Percentiles rank a stretch among this genome's conserved stretches.
Evolutionary conservation across 1,140 invertebrate species (phyloP).

Genomic region (Aphelenchoides besseyi): DNA sequence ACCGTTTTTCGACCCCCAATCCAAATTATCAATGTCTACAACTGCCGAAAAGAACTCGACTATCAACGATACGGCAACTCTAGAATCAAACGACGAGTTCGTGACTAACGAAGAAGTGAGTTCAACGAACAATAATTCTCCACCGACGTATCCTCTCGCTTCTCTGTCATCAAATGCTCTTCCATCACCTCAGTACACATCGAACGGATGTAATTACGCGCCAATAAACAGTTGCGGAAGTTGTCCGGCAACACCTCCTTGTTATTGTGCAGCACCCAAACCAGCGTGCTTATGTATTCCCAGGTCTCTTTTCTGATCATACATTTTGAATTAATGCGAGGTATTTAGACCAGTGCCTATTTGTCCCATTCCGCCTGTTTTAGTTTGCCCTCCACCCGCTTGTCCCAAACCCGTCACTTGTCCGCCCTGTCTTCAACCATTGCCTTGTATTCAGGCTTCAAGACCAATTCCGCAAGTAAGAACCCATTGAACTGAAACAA

Average conservation of each 20-base stretch:
- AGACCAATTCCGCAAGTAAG: background rate
- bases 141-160: background rate
- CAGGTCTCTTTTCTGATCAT: background rate
- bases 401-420: conserved; percentile 18
- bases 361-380: conserved; percentile 24
- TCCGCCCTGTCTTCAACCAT: conserved; percentile 3
- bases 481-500: conserved; percentile 21
- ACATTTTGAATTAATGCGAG: background rate
- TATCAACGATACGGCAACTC: background rate
- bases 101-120: background rate
- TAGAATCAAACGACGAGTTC: background rate
- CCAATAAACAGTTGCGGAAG: background rate
- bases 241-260: background rate
- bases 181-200: background rate
- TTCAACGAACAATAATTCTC: background rate
- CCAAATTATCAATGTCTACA: background rate
- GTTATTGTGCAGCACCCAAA: conserved; percentile 1
- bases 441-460: conserved; percentile 12
- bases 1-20: background rate
- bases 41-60: no score
- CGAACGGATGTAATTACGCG: background rate
- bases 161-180: background rate
- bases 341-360: no score
- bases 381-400: conserved; percentile 9
- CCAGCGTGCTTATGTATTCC: conserved; percentile 3